Percentiles rank a stretch among this genome's conserved stretches.
phyloP scores from a whole-genome alignment of 2,888 invertebrate genomes.

The Drosophila dives region DNA sequence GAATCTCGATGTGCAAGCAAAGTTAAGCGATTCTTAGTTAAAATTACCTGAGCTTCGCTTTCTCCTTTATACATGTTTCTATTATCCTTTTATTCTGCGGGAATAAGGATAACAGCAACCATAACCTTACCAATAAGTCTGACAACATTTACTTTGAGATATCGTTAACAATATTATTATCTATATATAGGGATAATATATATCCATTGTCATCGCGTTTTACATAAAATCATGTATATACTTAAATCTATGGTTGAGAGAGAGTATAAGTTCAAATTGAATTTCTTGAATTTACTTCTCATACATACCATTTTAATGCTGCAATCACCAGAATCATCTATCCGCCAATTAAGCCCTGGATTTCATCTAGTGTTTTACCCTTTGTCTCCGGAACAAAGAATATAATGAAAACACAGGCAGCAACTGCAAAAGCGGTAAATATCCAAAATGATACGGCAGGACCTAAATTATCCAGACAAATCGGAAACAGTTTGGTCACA shows the following conservation, averaged over 20 bases:
- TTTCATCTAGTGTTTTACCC: constrained; percentile 76
- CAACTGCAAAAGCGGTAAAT: constrained; percentile 87
- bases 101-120: not conserved
- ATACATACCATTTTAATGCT: not conserved
- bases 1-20: not conserved
- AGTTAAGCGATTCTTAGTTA: not conserved
- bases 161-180: not conserved
- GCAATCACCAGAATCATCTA: not conserved
- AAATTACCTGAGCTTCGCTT: not conserved
- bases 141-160: not conserved
- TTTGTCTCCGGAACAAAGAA: constrained; percentile 86
- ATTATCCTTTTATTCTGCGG: not conserved
- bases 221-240: not conserved
- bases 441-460: constrained; percentile 89
- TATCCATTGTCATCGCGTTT: not conserved
- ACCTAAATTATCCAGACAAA: constrained; percentile 86
- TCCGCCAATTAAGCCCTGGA: constrained; percentile 51
- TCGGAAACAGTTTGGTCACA: constrained; percentile 89
- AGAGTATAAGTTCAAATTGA: not conserved
- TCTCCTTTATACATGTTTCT: not conserved
- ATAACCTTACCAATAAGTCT: not conserved
- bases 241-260: not conserved
- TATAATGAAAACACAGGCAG: constrained; percentile 88
- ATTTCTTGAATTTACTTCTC: not conserved
- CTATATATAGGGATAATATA: no score